Evolutionary conservation across 2,113 vertebrate species (phyloP), one percentile per base, ranked within the genome.

Genomic region (Labeo rohita): DNA sequence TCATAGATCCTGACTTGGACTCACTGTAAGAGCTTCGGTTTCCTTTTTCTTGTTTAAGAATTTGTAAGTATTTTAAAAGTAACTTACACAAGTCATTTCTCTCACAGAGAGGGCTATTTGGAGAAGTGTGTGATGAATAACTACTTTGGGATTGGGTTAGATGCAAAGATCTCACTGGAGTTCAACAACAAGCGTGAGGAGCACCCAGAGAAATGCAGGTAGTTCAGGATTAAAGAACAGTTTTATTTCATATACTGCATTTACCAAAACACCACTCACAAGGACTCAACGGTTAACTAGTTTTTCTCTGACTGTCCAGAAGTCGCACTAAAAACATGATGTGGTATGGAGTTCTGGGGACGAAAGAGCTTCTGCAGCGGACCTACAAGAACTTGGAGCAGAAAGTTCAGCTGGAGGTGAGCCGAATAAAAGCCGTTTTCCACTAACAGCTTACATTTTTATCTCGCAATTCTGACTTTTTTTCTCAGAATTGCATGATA

Each of bases 41-140:
- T 84, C 7, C 3, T 45, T 74, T 15, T 63, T 78, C n/a, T 65
- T 70, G 8, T 73, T 23, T 4, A 45, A 59, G 9, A 79, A 21
- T 5, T 39, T 5, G 39, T 39, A 39, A 39, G 39, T 43, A 28
- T 56, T 7, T 52, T 79, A 36, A n/a, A 16, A 3, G 7, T 78
- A 73, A 9, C 49, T 83, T 10, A 54, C 49, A 59, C 1, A 6
- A 39, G 63, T 76, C 0, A 49, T 66, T 86, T 79, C 13, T 84
- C 65, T 52, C 70, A 79, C 92, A 99, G 98, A 91, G 98, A 99
- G 91, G 98, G 97, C 84, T 99, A 98, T 94, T 95, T 96, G 95
- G 98, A 99, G 95, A 99, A 98, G 90, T 99, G 98, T 89, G 98
- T 99, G 84, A 99, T 99, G 98, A 99, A 99, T 93, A 99, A 99